Conservation (phyloP, 2,113 vertebrate species). For the Pantherophis guttatus region DNA sequence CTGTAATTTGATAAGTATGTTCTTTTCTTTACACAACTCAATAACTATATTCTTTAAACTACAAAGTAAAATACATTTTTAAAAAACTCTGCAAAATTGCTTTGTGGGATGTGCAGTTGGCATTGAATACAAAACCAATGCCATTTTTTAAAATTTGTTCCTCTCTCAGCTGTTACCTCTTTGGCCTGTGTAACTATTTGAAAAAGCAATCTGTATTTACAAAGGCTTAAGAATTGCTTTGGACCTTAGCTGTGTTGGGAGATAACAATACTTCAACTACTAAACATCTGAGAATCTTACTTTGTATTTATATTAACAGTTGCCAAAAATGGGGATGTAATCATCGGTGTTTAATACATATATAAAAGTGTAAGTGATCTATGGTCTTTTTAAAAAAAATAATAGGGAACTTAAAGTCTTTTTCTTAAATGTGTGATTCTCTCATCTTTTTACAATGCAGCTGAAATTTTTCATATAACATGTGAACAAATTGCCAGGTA, state of each 20-base stretch:
- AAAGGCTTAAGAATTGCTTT: conserved; percentile 9
- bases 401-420: conserved; percentile 38
- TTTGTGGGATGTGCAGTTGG: conserved; percentile 16
- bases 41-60: conserved; percentile 42
- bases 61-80: conserved; percentile 29
- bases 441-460: conserved; percentile 19
- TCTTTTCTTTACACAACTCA: conserved; percentile 15
- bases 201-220: conserved; percentile 26
- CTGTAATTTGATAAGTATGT: conserved; percentile 66
- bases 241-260: conserved; percentile 52
- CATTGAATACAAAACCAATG: conserved; percentile 12
- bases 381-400: conserved; percentile 15
- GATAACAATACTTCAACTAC: conserved; percentile 28
- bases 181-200: not conserved
- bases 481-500: not conserved
- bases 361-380: conserved; percentile 56
- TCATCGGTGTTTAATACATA: conserved; percentile 28
- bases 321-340: conserved; percentile 50
- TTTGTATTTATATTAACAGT: conserved; percentile 52
- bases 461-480: not conserved
- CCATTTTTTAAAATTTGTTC: conserved; percentile 41
- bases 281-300: conserved; percentile 53
- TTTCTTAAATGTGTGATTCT: conserved; percentile 25
- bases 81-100: conserved; percentile 28
- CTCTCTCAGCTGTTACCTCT: not conserved